A percentile compares a stretch with the other conserved stretches of the same genome.
phyloP scores from a whole-genome alignment of 2,888 invertebrate genomes.

The Thecophora atra region DNA sequence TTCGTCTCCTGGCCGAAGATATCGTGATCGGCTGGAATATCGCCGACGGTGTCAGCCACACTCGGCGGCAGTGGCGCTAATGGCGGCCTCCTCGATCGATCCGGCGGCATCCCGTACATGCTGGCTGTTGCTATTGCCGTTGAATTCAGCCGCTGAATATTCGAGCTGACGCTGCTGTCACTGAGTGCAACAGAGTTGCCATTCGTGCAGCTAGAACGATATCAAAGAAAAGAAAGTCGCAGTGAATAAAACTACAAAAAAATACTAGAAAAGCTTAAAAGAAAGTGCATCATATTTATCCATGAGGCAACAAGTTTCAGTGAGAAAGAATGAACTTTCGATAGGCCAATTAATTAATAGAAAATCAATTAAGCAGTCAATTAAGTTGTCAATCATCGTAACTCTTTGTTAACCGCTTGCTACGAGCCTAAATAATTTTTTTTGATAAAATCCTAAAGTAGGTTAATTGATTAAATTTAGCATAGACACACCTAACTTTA shows the following conservation, averaged over 20 bases:
- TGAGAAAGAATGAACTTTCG: neutral
- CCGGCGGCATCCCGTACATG: constrained; percentile 49
- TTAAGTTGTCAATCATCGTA: neutral
- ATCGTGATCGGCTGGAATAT: constrained; percentile 53
- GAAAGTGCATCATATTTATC: no score
- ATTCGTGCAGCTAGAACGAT: constrained; percentile 52
- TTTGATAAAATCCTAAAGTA: no score
- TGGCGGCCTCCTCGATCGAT: constrained; percentile 37
- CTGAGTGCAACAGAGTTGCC: constrained; percentile 45
- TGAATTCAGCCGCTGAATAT: constrained; percentile 39
- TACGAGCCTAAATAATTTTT: neutral
- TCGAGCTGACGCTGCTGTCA: constrained; percentile 39
- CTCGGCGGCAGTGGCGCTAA: constrained; percentile 4
- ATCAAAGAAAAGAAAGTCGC: neutral
- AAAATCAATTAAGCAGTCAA: neutral
- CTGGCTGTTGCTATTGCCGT: constrained; percentile 51
- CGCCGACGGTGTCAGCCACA: constrained; percentile 50
- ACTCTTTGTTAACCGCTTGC: neutral
- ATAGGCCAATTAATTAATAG: neutral
- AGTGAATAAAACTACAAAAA: neutral
- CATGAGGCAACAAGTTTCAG: neutral
- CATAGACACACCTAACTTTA: neutral
- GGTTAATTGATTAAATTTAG: neutral
- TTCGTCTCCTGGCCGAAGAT: constrained; percentile 51
- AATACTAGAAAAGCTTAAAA: neutral